Evolutionary conservation across 1,140 invertebrate species (phyloP).

Genomic region (Macrocentrus cingulum): DNA sequence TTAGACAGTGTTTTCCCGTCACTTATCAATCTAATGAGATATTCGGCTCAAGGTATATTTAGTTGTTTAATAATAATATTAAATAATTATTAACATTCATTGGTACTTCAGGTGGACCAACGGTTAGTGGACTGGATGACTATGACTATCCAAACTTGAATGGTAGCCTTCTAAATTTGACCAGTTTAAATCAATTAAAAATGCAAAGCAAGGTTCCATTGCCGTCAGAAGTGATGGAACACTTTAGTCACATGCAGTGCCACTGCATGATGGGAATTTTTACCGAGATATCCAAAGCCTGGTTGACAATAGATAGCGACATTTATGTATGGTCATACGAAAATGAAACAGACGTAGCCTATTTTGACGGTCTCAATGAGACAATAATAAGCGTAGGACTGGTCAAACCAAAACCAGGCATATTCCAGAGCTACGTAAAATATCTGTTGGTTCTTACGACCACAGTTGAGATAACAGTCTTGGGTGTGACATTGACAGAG

Average conservation of each 20-base stretch:
- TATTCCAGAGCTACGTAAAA: constrained; percentile 90
- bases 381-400: constrained; percentile 86
- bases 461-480: constrained; percentile 87
- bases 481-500: constrained; percentile 73
- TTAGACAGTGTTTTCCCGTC: constrained; percentile 73
- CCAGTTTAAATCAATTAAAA: constrained; percentile 76
- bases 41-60: constrained; percentile 51
- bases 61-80: constrained; percentile 20
- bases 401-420: constrained; percentile 80
- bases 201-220: constrained; percentile 82
- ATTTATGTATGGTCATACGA: constrained; percentile 82
- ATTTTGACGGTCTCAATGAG: constrained; percentile 89
- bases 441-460: constrained; percentile 90
- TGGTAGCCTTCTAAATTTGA: constrained; percentile 66
- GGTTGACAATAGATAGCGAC: constrained; percentile 96
- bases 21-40: constrained; percentile 62
- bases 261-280: constrained; percentile 96
- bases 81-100: constrained; percentile 15
- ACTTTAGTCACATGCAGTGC: constrained; percentile 90
- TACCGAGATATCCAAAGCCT: constrained; percentile 92
- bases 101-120: constrained; percentile 62
- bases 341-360: constrained; percentile 77
- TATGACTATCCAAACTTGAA: constrained; percentile 84
- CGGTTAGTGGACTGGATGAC: constrained; percentile 85
- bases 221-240: constrained; percentile 89